These are phyloP conservation scores for Cryptotermes secundus DNA, from an alignment of 1,140 invertebrate species.

Conservation along the genomic window DNA sequence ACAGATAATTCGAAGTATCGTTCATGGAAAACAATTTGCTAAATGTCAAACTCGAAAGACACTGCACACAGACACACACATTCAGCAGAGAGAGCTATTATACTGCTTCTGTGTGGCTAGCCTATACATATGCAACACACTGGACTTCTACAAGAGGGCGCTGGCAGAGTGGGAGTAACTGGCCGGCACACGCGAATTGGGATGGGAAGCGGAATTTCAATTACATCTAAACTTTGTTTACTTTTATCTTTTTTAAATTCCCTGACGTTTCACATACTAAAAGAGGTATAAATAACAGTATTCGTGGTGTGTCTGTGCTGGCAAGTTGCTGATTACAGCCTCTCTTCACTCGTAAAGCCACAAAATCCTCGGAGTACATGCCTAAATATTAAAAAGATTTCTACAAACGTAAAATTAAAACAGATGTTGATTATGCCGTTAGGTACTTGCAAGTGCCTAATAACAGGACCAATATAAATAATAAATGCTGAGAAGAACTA, in stretches of 20 bases:
- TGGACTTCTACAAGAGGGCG: background rate
- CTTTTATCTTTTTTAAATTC: background rate
- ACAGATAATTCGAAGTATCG: background rate
- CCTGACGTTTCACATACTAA: background rate
- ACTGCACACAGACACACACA: background rate
- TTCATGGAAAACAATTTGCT: slow-evolving; percentile 8
- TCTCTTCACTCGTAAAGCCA: background rate
- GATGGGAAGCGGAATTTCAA: background rate
- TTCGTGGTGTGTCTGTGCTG: background rate
- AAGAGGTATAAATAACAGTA: background rate
- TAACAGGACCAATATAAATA: too few species aligned
- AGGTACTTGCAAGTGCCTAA: too few species aligned
- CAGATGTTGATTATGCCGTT: too few species aligned
- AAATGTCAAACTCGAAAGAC: background rate
- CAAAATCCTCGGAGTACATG: too few species aligned
- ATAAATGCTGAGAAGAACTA: too few species aligned
- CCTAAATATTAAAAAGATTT: too few species aligned
- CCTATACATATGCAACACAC: background rate
- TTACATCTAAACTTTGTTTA: background rate
- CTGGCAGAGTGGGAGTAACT: background rate
- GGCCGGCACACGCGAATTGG: background rate
- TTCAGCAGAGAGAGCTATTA: too few species aligned
- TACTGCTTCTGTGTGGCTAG: background rate
- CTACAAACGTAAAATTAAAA: too few species aligned
- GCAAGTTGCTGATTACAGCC: background rate